Evolutionary conservation across 1,140 invertebrate species (phyloP), one percentile per base, ranked within the genome.

Genomic region (Ceratosolen solmsi): DNA sequence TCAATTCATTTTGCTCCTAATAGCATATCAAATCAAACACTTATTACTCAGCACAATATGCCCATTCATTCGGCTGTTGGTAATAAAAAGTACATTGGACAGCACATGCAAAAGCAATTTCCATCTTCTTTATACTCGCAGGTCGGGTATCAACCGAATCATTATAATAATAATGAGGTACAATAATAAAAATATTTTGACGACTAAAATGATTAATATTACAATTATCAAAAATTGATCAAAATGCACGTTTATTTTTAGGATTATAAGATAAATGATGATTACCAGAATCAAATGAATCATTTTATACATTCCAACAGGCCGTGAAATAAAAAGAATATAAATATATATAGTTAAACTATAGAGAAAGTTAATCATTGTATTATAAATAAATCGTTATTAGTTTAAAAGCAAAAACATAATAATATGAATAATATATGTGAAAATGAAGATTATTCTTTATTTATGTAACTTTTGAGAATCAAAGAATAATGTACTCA

Each of bases 331-430:
- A n/a, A 70, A n/a, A 63, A 20, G 33, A 15, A 65, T 27, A 46
- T 46, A 60, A 68, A 27, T 70, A 60, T 60, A 51, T 72, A 79
- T 71, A 41, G 41, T 0, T 58, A 56, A 56, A 4, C 49, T 56
- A 70, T 76, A 54, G 41, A 79, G 1, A 73, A 51, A 49, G 27
- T 49, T 71, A 82, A 77, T 72, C 74, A 82, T 82, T 82, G 74
- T 82, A 77, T 60, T 51, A 70, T 76, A 76, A 56, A 74, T 54
- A 38, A 51, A 46, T 33, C 38, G 70, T 74, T 46, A 56, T 49
- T 70, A 56, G n/a, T 75, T 46, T 11, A 63, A 41, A 65, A n/a
- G n/a, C n/a, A n/a, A n/a, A n/a, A n/a, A n/a, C n/a, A n/a, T n/a
- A n/a, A n/a, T n/a, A 33, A 63, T 74, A 63, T 22, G 15, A 80